phyloP scores from a whole-genome alignment of 2,113 vertebrate species.

The Siniperca chuatsi region DNA sequence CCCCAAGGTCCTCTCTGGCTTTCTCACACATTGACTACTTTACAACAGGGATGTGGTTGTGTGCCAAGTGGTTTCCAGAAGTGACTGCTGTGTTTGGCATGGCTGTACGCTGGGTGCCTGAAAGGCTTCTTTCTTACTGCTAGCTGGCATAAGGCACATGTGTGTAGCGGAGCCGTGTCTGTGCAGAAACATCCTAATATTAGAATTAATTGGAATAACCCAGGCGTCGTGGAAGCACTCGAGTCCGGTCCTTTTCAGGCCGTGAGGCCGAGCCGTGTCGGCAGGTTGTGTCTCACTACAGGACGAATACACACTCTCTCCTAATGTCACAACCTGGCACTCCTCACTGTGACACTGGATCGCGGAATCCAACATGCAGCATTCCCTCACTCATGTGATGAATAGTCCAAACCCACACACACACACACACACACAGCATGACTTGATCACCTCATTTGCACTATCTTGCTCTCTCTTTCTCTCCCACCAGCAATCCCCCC shows the following conservation, averaged over 20 bases:
- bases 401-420: conserved; percentile 53
- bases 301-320: conserved; percentile 20
- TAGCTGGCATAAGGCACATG: conserved; percentile 48
- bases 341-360: conserved; percentile 34
- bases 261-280: not conserved
- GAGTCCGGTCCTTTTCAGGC: not conserved
- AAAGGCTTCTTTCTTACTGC: conserved; percentile 85
- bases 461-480: conserved; percentile 56
- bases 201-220: conserved; percentile 65
- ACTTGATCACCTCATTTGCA: conserved; percentile 85
- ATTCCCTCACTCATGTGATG: conserved; percentile 68
- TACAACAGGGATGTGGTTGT: conserved; percentile 58
- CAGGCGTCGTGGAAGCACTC: conserved; percentile 31
- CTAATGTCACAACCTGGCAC: conserved; percentile 39
- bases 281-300: not conserved
- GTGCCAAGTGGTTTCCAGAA: conserved; percentile 86
- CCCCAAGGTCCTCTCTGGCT: conserved; percentile 31
- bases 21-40: conserved; percentile 41
- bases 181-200: conserved; percentile 71
- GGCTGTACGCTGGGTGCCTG: conserved; percentile 58
- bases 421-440: conserved; percentile 60
- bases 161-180: conserved; percentile 54
- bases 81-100: conserved; percentile 85
- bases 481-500: conserved; percentile 69
- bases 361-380: conserved; percentile 51